These are phyloP conservation scores for Drosophila niveifrons DNA, from an alignment of 2,888 invertebrate species.

Conservation along the genomic window DNA sequence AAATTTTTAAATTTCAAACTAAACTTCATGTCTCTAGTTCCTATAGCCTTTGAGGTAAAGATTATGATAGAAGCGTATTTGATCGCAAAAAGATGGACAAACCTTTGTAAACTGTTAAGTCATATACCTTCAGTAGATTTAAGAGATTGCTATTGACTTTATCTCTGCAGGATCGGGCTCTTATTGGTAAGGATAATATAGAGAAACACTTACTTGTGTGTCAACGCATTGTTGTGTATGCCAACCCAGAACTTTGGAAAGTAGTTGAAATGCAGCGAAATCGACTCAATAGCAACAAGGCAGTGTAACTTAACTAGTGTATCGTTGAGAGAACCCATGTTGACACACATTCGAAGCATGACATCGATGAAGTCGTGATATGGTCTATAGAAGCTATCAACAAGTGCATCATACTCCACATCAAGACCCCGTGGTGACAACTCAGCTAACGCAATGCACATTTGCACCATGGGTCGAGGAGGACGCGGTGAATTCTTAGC, in stretches of 20 bases:
- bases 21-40: too few species aligned
- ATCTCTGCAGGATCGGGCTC: too few species aligned
- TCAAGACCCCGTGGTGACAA: conserved; percentile 89
- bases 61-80: too few species aligned
- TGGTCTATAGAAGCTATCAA: conserved; percentile 92
- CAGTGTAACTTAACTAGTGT: conserved; percentile 94
- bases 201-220: conserved; percentile 83
- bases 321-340: conserved; percentile 94
- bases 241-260: conserved; percentile 97
- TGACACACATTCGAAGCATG: conserved; percentile 93
- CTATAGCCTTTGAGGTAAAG: too few species aligned
- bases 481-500: conserved; percentile 90
- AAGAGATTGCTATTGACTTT: too few species aligned
- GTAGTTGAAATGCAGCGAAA: conserved; percentile 93
- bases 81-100: too few species aligned
- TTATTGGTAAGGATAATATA: too few species aligned
- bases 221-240: conserved; percentile 88
- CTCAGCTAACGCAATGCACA: conserved; percentile 92
- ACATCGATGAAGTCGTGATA: conserved; percentile 96
- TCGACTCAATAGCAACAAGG: conserved; percentile 95
- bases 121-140: too few species aligned
- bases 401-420: conserved; percentile 91
- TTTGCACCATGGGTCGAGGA: conserved; percentile 92
- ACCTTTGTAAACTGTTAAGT: too few species aligned
- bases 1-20: too few species aligned